Evolutionary conservation across 2,888 invertebrate genomes (phyloP).

Genomic region (Timema podura): DNA sequence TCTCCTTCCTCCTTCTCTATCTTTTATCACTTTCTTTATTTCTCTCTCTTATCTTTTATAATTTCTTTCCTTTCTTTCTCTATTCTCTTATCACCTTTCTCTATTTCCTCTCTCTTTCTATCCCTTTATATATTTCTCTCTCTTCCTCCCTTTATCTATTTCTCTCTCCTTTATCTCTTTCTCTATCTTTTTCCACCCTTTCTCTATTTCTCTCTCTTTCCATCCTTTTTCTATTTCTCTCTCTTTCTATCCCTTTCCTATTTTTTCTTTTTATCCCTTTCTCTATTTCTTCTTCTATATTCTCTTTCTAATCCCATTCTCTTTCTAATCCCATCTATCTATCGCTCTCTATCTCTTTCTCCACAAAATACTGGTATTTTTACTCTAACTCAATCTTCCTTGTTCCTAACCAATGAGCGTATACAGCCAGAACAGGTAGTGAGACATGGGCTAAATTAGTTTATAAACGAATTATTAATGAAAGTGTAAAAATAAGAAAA

Average conservation of each 20-base stretch:
- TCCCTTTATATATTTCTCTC: not conserved
- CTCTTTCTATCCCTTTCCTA: not conserved
- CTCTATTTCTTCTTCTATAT: not conserved
- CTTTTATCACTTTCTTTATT: not conserved
- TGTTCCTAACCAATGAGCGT: too few species aligned
- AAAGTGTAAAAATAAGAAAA: too few species aligned
- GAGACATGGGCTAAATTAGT: too few species aligned
- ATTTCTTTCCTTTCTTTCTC: not conserved
- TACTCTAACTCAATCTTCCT: too few species aligned
- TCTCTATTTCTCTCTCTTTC: not conserved
- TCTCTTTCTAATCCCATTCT: too few species aligned
- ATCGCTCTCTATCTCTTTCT: too few species aligned
- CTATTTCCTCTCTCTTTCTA: not conserved
- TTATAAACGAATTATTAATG: too few species aligned
- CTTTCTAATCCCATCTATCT: too few species aligned
- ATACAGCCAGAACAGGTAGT: too few species aligned
- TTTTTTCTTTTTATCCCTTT: too few species aligned
- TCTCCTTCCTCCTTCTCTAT: not conserved
- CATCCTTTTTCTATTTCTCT: not conserved
- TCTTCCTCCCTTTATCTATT: not conserved
- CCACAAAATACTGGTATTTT: too few species aligned
- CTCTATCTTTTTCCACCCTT: not conserved
- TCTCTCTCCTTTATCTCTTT: not conserved
- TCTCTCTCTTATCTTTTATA: not conserved
- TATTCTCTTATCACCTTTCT: too few species aligned